Evolutionary conservation across 2,797 vertebrate species (phyloP).

Genomic region (Syncerus caffer): DNA sequence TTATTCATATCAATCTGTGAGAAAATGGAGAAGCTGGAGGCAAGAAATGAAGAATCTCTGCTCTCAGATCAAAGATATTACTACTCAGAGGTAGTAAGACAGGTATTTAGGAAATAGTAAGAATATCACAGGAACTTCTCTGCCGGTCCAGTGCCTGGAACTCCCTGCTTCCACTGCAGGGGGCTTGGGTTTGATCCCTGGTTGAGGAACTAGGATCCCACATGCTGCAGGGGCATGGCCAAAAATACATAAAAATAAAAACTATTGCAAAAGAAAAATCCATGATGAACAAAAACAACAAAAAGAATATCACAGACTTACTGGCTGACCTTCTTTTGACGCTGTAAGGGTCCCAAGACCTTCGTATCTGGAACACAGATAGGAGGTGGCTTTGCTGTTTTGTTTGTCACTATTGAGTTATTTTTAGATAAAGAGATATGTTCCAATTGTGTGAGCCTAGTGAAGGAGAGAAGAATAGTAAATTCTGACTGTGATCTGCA

Average conservation of each 20-base stretch:
- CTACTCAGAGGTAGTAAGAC: background rate
- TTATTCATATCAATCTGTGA: slow-evolving; percentile 61
- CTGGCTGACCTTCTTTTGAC: background rate
- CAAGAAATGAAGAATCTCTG: background rate
- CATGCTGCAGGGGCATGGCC: background rate
- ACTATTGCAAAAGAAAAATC: background rate
- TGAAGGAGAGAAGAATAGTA: background rate
- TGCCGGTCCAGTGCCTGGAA: background rate
- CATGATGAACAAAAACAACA: background rate
- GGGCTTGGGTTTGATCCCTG: background rate
- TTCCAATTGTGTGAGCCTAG: background rate
- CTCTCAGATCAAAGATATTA: background rate
- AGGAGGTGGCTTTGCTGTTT: background rate
- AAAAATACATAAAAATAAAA: background rate
- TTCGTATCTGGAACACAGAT: slow-evolving; percentile 1
- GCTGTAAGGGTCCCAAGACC: background rate
- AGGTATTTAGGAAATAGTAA: background rate
- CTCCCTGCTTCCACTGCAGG: background rate
- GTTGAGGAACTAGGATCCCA: background rate
- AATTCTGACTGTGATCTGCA: background rate
- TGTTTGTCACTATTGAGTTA: background rate
- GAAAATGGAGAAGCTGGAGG: slow-evolving; percentile 26
- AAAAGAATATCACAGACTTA: background rate
- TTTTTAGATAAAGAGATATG: slow-evolving; percentile 5
- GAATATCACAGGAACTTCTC: background rate